Conservation (phyloP, 2,797 vertebrate genomes). For the Acanthurus lineatus region DNA sequence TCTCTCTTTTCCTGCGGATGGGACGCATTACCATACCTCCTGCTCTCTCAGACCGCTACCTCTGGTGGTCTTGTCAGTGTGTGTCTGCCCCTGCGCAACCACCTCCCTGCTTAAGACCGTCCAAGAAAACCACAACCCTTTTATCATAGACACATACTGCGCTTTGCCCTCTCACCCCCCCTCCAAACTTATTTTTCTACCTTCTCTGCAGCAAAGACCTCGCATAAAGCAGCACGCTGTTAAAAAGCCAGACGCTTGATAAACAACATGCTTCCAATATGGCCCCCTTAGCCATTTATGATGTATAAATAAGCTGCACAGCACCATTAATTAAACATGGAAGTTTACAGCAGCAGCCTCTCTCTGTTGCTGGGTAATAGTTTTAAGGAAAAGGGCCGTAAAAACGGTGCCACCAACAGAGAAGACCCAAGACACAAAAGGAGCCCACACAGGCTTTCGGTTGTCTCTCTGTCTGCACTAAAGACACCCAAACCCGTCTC, state of each 20-base stretch:
- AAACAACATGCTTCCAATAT: conserved; percentile 63
- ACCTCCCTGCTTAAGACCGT: conserved; percentile 48
- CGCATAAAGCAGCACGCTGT: conserved; percentile 63
- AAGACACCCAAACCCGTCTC: conserved; percentile 52
- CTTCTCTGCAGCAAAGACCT: conserved; percentile 39
- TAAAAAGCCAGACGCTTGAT: conserved; percentile 64
- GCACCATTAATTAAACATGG: conserved; percentile 74
- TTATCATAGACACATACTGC: conserved; percentile 47
- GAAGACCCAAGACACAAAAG: conserved; percentile 60
- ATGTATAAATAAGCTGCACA: conserved; percentile 71
- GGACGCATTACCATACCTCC: conserved; percentile 60
- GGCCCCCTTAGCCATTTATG: conserved; percentile 52
- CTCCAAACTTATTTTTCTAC: conserved; percentile 36
- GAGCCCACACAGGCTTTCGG: conserved; percentile 80
- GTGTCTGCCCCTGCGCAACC: conserved; percentile 50
- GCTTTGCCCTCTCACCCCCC: conserved; percentile 33
- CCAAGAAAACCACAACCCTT: conserved; percentile 69
- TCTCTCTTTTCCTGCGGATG: conserved; percentile 43
- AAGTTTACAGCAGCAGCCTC: conserved; percentile 43
- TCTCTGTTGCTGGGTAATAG: conserved; percentile 64
- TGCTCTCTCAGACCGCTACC: conserved; percentile 59
- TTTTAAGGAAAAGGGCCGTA: conserved; percentile 72
- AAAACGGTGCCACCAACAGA: conserved; percentile 74
- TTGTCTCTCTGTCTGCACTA: conserved; percentile 60
- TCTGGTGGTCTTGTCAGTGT: conserved; percentile 74